Evolutionary conservation across 2,797 vertebrate genomes (phyloP), one percentile per base, ranked within the genome.

Genomic region (Orientallactaga sibirica): DNA sequence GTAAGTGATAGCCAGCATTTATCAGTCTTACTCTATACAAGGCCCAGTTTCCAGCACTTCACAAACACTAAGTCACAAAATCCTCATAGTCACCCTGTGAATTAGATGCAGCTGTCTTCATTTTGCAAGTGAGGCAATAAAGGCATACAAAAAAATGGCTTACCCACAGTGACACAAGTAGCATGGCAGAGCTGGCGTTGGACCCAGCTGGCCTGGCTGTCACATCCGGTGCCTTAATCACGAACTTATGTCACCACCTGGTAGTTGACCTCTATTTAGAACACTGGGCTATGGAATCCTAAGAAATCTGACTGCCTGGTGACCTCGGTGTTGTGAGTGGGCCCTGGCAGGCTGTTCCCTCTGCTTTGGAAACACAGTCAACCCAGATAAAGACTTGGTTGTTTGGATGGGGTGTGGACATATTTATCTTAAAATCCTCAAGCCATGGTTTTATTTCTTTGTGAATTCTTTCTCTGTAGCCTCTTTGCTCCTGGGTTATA

Each of bases 341-440:
- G 58, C 25, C 71, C 86, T 75, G 29, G 37, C 41, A 55, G 82
- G 29, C 73, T 92, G 2, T 58, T 29, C 20, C 58, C 41, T 88
- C 25, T 71, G 33, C 71, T 91, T 89, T 62, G 48, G 62, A 93
- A 96, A 94, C 37, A 55, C 0, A 70, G 75, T 68, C 73, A 90
- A 48, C 84, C 22, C 70, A 78, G 66, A 90, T 58, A 92, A 2
- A 92, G 68, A 78, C 9, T 55, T 27, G 48, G 68, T 33, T 83
- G 85, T 88, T 64, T 74, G 82, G 71, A 83, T 48, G 29, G 55
- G 41, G 77, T 37, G 6, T 27, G 71, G 2, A 0, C 29, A 7
- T 74, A 16, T 77, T 95, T 94, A 86, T 86, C 94, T 89, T 92
- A 78, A 92, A 92, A 94, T 81, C 78, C 66, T 91, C 84, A 75